Evolutionary conservation across 2,113 vertebrate species (phyloP), one percentile per base, ranked within the genome.

Genomic region (Tenebrosternarchus preto): DNA sequence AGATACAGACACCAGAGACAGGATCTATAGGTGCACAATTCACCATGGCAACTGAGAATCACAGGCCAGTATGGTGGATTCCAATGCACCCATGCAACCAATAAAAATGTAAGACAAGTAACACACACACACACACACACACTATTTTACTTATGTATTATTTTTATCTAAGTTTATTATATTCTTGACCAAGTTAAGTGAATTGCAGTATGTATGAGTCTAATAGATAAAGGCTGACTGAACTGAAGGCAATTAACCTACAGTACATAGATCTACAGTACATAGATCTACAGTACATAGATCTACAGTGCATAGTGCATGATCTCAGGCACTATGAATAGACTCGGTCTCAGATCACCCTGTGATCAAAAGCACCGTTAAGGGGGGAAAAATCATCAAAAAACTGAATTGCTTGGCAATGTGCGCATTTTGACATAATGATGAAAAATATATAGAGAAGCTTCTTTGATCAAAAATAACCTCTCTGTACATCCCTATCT

Each of bases 231-330:
- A 70, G 31, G 73, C 56, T 46, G 6, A n/a, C 43, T n/a, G 63
- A 57, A 71, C 85, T 83, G 88, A 90, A 91, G 88, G 87, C 85
- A 82, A 83, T 92, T 89, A 89, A 80, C 86, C 87, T 79, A 85
- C 77, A 83, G 88, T 76, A 76, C 78, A 83, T 74, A 84, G 73
- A 80, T 78, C n/a, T n/a, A n/a, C n/a, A n/a, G n/a, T n/a, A n/a
- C n/a, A n/a, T n/a, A n/a, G n/a, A 80, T 86, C 87, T 79, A 85
- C 77, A 83, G 88, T 76, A 76, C 78, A 83, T 74, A 84, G 73
- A 80, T 78, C n/a, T n/a, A n/a, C n/a, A n/a, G n/a, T 76, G 73
- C 78, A 83, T 74, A 84, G 73, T n/a, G n/a, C n/a, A n/a, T n/a
- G n/a, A 80, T 78, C 84, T 82, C 81, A 85, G 59, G 82, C 71